These are phyloP conservation scores for Drosophila varians DNA, from an alignment of 1,140 invertebrate species.

Conservation along the genomic window DNA sequence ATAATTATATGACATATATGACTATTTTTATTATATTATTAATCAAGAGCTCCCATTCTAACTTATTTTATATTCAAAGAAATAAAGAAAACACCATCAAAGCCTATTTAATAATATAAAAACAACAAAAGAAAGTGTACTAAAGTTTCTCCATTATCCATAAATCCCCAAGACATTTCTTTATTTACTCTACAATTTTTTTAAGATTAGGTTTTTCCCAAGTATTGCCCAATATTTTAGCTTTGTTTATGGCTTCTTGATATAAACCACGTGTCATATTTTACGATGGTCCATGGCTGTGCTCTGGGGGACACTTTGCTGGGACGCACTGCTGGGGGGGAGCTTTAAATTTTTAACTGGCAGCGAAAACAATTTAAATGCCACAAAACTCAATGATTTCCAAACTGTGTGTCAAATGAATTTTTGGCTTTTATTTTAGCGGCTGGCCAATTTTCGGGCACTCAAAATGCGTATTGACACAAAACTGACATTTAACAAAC, in stretches of 20 bases:
- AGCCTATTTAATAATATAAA: too few species aligned
- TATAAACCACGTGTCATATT: slow-evolving; percentile 75
- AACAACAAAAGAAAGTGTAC: not conserved
- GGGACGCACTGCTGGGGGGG: slow-evolving; percentile 20
- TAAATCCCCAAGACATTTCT: not conserved
- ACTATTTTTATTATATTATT: too few species aligned
- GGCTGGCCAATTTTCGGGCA: slow-evolving; percentile 47
- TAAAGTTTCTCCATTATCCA: not conserved
- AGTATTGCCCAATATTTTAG: slow-evolving; percentile 71
- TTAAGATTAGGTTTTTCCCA: slow-evolving; percentile 49
- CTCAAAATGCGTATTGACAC: slow-evolving; percentile 70
- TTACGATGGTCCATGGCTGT: slow-evolving; percentile 44
- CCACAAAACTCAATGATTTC: slow-evolving; percentile 1
- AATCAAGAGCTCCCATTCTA: too few species aligned
- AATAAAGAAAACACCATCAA: not conserved
- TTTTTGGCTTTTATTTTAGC: slow-evolving; percentile 15
- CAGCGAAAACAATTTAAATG: slow-evolving; percentile 21
- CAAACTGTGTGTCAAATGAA: slow-evolving; percentile 6
- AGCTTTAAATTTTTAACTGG: slow-evolving; percentile 53
- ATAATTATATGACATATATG: too few species aligned
- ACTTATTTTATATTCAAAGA: not conserved
- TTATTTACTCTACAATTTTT: slow-evolving; percentile 16
- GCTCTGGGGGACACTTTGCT: slow-evolving; percentile 32
- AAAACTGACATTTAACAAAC: slow-evolving; percentile 80
- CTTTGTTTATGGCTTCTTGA: slow-evolving; percentile 72